Evolutionary conservation across 2,113 vertebrate species (phyloP), one percentile per base, ranked within the genome.

Genomic region (Xiphophorus maculatus): DNA sequence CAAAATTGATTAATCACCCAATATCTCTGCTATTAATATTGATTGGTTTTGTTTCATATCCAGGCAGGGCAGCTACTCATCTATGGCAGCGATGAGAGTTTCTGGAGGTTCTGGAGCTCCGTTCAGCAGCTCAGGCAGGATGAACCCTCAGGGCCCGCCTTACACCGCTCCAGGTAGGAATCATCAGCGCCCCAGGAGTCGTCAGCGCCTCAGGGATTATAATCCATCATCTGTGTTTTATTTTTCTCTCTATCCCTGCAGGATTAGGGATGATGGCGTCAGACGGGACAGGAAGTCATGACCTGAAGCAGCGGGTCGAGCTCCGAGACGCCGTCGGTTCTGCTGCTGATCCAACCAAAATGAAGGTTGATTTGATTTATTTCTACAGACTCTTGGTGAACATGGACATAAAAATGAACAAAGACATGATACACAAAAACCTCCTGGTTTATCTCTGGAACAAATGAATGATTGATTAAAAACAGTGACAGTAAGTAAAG

Each of bases 31-130:
- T 2, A 0, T 1, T 63, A 17, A 32, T 65, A 3, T 14, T 51
- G 2, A 10, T 2, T 25, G 33, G 22, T n/a, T 27, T 61, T n/a
- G 28, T 66, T 69, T 77, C 63, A 25, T 75, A 74, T 5, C 22
- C 81, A 98, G 97, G 94, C 96, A 97, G 93, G 92, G 95, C 84
- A 94, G 87, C 74, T 98, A 95, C 83, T 94, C 95, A 51, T 93
- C 94, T 80, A 94, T 96, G 93, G 62, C 61, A 1, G 42, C 64
- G 0, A 65, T 85, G 75, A 80, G 91, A 79, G 95, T 94, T 27
- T 94, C 95, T 81, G 95, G 91, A 81, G 95, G 94, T 30, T 74
- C 97, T 97, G 87, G 93, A 96, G 0, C 2, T 37, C 91, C 96
- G 84, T 96, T 94, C 90, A 96, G 93, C 90, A 96, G 87, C 90